Evolutionary conservation across 2,797 vertebrate genomes (phyloP), one percentile per base, ranked within the genome.

Genomic region (Falco concolor): DNA sequence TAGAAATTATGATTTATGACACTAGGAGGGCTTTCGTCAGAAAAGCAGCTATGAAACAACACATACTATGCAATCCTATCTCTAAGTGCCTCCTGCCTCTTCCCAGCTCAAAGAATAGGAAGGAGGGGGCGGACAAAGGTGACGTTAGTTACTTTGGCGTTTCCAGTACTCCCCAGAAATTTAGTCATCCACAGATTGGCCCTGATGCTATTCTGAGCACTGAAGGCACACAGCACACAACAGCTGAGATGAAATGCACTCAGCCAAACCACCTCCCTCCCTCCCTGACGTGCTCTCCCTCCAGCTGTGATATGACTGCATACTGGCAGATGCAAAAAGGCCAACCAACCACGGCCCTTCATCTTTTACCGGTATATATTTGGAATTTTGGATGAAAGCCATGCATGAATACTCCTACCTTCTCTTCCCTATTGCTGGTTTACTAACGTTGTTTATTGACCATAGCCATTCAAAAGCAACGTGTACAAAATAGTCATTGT

Each of bases 361-460:
- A 7, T 13, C n/a, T 20, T 28, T 16, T 19, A 16, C 0, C 0
- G 13, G 8, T 34, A 14, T 3, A 10, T 14, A 40, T 38, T 5
- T 42, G 36, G 68, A 60, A 89, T 45, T 67, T 49, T 8, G 60
- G 24, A 38, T 2, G 13, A 44, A 12, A 49, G 7, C 12, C 12
- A 19, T 0, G 0, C 32, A 34, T 0, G 2, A 60, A 50, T 32
- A 32, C 16, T 70, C 50, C 25, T 17, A 9, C 14, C 9, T 57
- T 52, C 18, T 40, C 42, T 56, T 85, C 23, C 24, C 25, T 28
- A 18, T 32, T 63, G 57, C 24, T 42, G 30, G 7, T 44, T 76
- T 64, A 25, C 38, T 50, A 40, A 42, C 0, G 0, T 6, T 40
- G 1, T 32, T 70, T 54, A n/a, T 18, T 36, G n/a, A 27, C 47